Evolutionary conservation across 2,113 vertebrate species (phyloP), one percentile per base, ranked within the genome.

Genomic region (Mesocricetus auratus): DNA sequence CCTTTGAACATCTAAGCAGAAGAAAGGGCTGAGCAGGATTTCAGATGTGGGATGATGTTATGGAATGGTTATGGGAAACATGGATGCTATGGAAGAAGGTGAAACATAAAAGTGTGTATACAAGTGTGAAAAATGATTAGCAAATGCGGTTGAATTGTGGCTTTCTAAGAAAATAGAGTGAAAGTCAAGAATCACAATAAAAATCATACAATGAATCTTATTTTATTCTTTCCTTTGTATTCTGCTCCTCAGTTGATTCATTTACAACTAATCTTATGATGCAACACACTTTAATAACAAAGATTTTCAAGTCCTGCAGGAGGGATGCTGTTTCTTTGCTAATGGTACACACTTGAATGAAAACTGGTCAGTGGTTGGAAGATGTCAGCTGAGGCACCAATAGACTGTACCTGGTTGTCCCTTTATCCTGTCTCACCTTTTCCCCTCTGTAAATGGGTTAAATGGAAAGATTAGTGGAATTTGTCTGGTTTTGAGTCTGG

Each of bases 371-470:
- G 62, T 22, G 33, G 21, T 56, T 31, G 0, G 31, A 31, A 75
- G 22, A 69, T 69, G 13, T 79, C 58, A 77, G 9, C 21, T 50
- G 7, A 81, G 69, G 36, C 33, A 60, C 10, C 9, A 69, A 47
- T 1, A 45, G 0, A 7, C 47, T 1, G 19, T 45, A 26, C 1
- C 4, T 62, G 3, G 50, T 21, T 45, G 15, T 16, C 8, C 4
- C 39, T 64, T 29, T 26, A 42, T 1, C 17, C 21, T 36, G 19
- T 26, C 12, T 26, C 69, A 60, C 11, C 9, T 15, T 1, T 5
- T 42, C 3, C 26, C 6, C 8, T 66, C 12, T 42, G 5, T 31
- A 19, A 83, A 64, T 66, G 5, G 56, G 4, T 36, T 1, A 13
- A 31, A 53, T n/a, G 19, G 22, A 6, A 88, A 75, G 21, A 33